These are phyloP conservation scores for Hydrocynus forskahlii DNA, from an alignment of 2,797 vertebrate species.

Conservation along the genomic window DNA sequence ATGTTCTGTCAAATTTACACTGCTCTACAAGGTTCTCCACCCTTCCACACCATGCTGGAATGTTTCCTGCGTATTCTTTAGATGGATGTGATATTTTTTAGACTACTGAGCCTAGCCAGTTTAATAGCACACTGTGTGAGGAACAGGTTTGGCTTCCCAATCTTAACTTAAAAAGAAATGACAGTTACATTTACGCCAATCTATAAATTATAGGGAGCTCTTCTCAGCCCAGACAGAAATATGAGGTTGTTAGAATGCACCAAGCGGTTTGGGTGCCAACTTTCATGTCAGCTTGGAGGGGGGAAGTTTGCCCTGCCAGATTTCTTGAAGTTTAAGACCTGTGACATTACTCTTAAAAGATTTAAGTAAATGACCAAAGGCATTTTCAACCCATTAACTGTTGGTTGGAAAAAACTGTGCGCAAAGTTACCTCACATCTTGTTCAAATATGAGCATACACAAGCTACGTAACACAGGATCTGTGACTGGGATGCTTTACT, in stretches of 20 bases:
- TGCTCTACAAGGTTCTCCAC: neutral
- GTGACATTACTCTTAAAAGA: neutral
- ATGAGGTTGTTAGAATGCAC: slow-evolving; percentile 38
- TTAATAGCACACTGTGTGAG: neutral
- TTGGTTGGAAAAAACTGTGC: neutral
- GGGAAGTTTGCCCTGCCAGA: slow-evolving; percentile 33
- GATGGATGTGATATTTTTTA: neutral
- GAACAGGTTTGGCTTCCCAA: slow-evolving; percentile 5
- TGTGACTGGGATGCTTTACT: neutral
- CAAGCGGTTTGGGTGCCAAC: slow-evolving; percentile 30
- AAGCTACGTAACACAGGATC: neutral
- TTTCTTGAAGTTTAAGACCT: slow-evolving; percentile 10
- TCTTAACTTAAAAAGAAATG: slow-evolving; percentile 53
- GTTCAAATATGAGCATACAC: neutral
- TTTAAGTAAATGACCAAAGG: slow-evolving; percentile 6
- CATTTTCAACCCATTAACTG: neutral
- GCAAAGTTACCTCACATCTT: neutral
- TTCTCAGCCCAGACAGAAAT: slow-evolving; percentile 51
- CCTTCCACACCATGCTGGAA: neutral
- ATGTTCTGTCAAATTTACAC: neutral
- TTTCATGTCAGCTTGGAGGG: slow-evolving; percentile 28
- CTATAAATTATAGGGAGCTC: slow-evolving; percentile 64
- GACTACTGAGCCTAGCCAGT: neutral
- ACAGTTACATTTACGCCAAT: slow-evolving; percentile 56
- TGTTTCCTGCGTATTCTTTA: neutral